Evolutionary conservation across 1,140 invertebrate genomes (phyloP), one percentile per base, ranked within the genome.

Genomic region (Heliconius congener): DNA sequence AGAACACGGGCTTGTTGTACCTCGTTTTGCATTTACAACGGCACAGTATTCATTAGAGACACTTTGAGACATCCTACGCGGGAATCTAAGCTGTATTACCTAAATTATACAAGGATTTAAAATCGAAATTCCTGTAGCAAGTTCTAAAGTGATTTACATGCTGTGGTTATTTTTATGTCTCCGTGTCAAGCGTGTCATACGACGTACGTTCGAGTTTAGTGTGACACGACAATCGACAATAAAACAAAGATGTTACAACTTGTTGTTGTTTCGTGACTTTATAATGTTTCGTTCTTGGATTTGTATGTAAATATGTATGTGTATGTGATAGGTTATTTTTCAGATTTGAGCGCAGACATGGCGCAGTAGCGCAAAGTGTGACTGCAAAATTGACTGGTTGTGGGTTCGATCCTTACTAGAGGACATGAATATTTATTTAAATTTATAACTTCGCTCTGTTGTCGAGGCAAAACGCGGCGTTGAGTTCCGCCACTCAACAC

Each of bases 11-110:
- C 79, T 77, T 82, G 83, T 82, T 82, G 79, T 82, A 80, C 78
- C 77, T 55, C 79, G 78, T 75, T 83, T 86, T 80, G 84, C 85
- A 84, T 86, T 88, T 82, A 83, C 81, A 81, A 83, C 82, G 79
- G 77, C 71, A 77, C 72, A 77, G 84, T 83, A 84, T 83, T 86
- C 82, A 82, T 84, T 86, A 86, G 81, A 77, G 78, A 74, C n/a
- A 70, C 81, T 79, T 78, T 75, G 76, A 72, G 37, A 72, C n/a
- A 72, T 3, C 37, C 37, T 27, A 39, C 71, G 37, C 34, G 57
- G 71, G 9, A 77, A 52, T 60, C 23, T 39, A 37, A n/a, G 6
- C 71, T 72, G 34, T 72, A 39, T 72, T n/a, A 72, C 18, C 18
- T 5, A 39, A 6, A 16, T 39, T 16, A 30, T 66, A 6, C 1